Evolutionary conservation across 2,797 vertebrate species (phyloP).

Genomic region (Channa striata): DNA sequence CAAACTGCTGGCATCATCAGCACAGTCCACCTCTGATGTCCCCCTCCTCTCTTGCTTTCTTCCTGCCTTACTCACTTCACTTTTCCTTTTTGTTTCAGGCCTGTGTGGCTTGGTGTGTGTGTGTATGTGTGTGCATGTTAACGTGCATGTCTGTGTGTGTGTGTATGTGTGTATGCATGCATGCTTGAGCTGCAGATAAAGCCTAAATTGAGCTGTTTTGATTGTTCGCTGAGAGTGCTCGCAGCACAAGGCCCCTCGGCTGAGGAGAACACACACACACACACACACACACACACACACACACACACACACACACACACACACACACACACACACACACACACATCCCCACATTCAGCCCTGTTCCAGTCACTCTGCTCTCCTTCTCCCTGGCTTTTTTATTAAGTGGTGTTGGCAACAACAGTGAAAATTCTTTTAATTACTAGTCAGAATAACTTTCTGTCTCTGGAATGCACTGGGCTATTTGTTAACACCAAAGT

Average conservation of each 20-base stretch:
- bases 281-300: conserved; percentile 23
- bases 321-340: conserved; percentile 35
- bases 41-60: conserved; percentile 55
- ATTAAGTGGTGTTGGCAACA: conserved; percentile 81
- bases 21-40: conserved; percentile 42
- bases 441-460: conserved; percentile 81
- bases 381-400: conserved; percentile 59
- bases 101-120: conserved; percentile 44
- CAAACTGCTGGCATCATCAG: conserved; percentile 79
- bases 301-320: conserved; percentile 40
- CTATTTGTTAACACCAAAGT: conserved; percentile 75
- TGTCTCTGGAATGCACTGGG: conserved; percentile 72
- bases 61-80: conserved; percentile 61
- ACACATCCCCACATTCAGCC: conserved; percentile 35
- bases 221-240: conserved; percentile 81
- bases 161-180: conserved; percentile 35
- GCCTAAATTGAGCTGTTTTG: conserved; percentile 86
- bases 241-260: conserved; percentile 75
- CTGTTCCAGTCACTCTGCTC: conserved; percentile 55
- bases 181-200: conserved; percentile 81
- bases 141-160: conserved; percentile 8
- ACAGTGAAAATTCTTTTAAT: conserved; percentile 85
- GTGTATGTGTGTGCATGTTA: conserved; percentile 36
- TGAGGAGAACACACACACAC: conserved; percentile 46
- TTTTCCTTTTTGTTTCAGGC: conserved; percentile 72